Evolutionary conservation across 2,797 vertebrate species (phyloP).

Genomic region (Notamacropus eugenii): DNA sequence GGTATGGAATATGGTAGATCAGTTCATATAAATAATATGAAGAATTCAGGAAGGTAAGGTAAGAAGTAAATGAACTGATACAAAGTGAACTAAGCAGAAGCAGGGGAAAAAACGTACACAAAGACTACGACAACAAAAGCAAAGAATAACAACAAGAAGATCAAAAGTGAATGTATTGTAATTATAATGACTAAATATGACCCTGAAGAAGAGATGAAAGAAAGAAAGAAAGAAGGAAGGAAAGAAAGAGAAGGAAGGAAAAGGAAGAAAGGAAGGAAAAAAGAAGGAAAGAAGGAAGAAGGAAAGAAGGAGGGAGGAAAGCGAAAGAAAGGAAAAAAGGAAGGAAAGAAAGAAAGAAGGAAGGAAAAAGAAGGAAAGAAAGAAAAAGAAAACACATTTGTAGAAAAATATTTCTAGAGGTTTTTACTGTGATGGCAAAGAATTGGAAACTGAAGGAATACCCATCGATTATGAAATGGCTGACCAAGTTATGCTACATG

Average conservation of each 20-base stretch:
- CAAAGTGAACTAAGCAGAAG: background rate
- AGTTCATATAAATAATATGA: background rate
- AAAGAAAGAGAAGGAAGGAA: too few species aligned
- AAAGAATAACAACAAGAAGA: background rate
- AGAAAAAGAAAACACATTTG: too few species aligned
- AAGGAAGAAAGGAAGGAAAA: too few species aligned
- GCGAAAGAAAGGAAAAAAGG: too few species aligned
- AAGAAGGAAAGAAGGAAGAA: too few species aligned
- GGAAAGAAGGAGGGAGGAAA: too few species aligned
- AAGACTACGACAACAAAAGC: background rate
- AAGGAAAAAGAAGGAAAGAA: background rate
- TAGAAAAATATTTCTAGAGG: background rate
- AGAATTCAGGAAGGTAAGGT: background rate
- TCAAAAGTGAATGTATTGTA: background rate
- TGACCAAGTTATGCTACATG: background rate
- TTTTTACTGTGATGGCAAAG: background rate
- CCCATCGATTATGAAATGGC: background rate
- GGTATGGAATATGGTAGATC: background rate
- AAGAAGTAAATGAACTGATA: background rate
- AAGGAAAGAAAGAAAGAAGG: too few species aligned
- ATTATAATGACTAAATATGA: background rate
- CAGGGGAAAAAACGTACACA: background rate
- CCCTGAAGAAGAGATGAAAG: background rate
- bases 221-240: too few species aligned
- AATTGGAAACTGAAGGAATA: background rate